A percentile compares a stretch with the other conserved stretches of the same genome.
These are phyloP conservation scores for Prunella himalayana DNA, from an alignment of 2,113 vertebrate genomes.

Conservation along the genomic window DNA sequence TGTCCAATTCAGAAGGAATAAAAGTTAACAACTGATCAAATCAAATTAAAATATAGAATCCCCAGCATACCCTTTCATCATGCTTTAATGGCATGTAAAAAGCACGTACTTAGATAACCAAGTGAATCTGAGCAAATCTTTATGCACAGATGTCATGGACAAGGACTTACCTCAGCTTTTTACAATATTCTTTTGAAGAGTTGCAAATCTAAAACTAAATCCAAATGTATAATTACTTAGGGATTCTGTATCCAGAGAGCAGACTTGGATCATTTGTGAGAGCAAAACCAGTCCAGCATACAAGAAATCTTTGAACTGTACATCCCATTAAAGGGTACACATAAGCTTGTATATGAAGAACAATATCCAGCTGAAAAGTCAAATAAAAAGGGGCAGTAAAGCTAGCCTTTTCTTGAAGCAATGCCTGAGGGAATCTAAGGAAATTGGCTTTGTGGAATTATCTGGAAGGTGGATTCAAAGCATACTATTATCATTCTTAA, in stretches of 20 bases:
- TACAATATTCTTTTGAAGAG: constrained; percentile 44
- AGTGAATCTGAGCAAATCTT: constrained; percentile 41
- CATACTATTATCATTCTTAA: neutral
- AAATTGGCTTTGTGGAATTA: neutral
- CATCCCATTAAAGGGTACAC: neutral
- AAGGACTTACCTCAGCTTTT: constrained; percentile 27
- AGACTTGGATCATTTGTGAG: neutral
- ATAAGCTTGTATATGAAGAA: neutral
- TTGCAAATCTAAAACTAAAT: constrained; percentile 28
- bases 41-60: constrained; percentile 59
- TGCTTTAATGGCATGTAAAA: constrained; percentile 44
- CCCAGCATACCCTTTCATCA: constrained; percentile 43
- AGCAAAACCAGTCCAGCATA: neutral
- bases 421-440: neutral
- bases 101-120: neutral
- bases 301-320: constrained; percentile 8
- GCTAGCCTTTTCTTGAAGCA: neutral
- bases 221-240: constrained; percentile 19
- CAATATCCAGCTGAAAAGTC: neutral
- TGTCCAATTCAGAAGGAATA: constrained; percentile 45
- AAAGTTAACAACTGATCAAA: constrained; percentile 63
- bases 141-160: neutral
- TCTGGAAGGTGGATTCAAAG: neutral
- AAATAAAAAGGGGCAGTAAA: neutral
- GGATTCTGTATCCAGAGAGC: neutral